Conservation (phyloP, 2,888 invertebrate genomes). For the Nemurella pictetii region DNA sequence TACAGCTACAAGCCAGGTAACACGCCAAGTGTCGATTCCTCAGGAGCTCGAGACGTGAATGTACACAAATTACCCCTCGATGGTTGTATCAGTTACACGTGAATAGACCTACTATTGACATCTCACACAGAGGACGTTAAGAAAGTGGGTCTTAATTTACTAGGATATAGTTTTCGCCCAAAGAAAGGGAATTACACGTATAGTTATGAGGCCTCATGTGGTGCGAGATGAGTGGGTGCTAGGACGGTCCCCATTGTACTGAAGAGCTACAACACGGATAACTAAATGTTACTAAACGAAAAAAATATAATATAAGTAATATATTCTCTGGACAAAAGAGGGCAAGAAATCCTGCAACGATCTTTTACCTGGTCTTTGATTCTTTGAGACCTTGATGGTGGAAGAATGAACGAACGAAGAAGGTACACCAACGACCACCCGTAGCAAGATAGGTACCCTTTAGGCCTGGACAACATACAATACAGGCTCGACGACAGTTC, state of each 20-base stretch:
- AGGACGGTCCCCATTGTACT: not conserved
- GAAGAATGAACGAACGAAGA: conserved; percentile 1
- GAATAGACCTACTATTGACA: not conserved
- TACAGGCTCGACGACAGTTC: conserved; percentile 37
- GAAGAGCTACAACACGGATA: not conserved
- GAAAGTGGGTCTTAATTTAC: conserved; percentile 23
- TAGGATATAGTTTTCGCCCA: conserved; percentile 10
- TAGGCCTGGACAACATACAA: conserved; percentile 27
- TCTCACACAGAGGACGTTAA: not conserved
- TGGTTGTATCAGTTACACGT: conserved; percentile 13
- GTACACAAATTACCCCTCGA: conserved; percentile 20
- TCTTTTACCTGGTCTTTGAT: conserved; percentile 35
- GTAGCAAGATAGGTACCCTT: conserved; percentile 13
- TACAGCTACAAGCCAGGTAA: not conserved
- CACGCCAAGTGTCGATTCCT: conserved; percentile 13
- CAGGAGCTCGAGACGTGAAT: not conserved
- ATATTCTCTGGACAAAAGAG: conserved; percentile 16
- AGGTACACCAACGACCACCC: conserved; percentile 38
- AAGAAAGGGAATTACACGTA: conserved; percentile 34
- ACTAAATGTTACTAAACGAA: conserved; percentile 23
- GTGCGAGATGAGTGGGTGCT: conserved; percentile 38
- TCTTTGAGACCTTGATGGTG: conserved; percentile 27
- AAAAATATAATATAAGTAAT: conserved; percentile 14
- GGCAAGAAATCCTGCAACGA: conserved; percentile 34
- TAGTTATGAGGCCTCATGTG: conserved; percentile 13